Base-by-base conservation (phyloP, 2,888 invertebrate genomes). In the Rhynchonema sp. region DNA sequence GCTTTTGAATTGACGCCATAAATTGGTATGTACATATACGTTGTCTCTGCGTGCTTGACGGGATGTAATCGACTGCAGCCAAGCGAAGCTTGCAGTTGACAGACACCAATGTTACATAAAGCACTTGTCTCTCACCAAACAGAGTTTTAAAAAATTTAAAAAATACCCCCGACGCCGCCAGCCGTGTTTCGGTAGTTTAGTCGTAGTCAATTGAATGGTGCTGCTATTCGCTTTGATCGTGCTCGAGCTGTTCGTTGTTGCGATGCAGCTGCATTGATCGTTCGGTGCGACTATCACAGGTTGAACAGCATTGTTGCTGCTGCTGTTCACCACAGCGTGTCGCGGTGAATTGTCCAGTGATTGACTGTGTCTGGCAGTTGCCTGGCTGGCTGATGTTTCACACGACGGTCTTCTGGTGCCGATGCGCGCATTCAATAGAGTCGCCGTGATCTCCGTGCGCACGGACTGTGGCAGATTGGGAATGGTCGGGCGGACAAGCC, bases 391-490 rank as follows among this genome's bases (percentile, higher is more conserved):
- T n/a, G n/a, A n/a, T n/a, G n/a, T n/a, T n/a, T n/a, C n/a, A n/a
- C n/a, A n/a, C n/a, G n/a, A n/a, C n/a, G n/a, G n/a, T n/a, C n/a
- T n/a, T n/a, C n/a, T n/a, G n/a, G n/a, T n/a, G n/a, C n/a, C n/a
- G n/a, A n/a, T n/a, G n/a, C n/a, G n/a, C 38, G 38, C 38, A 25
- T 53, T 53, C 1, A 53, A 17, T 23, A 63, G 58, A 26, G 62
- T 60, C 13, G 62, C 56, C 3, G 63, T 61, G 59, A 64, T 63
- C 59, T 64, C 62, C 1, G 59, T 28, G 26, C 60, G 60, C 25
- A 64, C 57, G 22, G 56, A 38, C 9, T 56, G 46, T 1, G 64
- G 61, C 46, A 64, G 25, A 1, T 46, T 30, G 20, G 63, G 63
- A 28, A 59, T 49, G n/a, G 56, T 55, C 27, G 54, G 54, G 2